A percentile compares a stretch with the other conserved stretches of the same genome.
phyloP scores from a whole-genome alignment of 2,888 invertebrate species.

The Pristionchus mayeri region DNA sequence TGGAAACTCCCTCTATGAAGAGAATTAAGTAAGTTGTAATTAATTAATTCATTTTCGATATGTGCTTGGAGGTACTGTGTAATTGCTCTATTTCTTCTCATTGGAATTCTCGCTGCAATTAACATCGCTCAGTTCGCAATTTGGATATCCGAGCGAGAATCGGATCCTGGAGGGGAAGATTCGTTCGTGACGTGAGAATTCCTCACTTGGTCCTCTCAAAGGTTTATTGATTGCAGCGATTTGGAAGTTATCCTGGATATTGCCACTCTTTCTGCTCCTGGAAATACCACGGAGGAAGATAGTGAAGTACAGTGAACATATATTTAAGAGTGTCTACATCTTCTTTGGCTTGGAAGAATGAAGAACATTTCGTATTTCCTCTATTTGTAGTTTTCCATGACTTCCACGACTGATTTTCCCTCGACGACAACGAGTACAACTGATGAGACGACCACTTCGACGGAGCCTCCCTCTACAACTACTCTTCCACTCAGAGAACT shows the following conservation, averaged over 20 bases:
- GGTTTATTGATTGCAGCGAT: not conserved
- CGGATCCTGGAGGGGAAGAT: not conserved
- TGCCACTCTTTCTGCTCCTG: not conserved
- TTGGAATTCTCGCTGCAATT: not conserved
- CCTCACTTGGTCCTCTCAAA: not conserved
- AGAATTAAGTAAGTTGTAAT: conserved; percentile 1
- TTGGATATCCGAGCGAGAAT: not conserved
- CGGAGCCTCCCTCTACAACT: not conserved
- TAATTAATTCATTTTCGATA: not conserved
- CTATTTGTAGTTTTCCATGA: not conserved
- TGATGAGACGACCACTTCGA: not conserved
- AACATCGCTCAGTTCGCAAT: not conserved
- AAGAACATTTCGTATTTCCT: not conserved
- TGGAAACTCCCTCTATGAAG: not conserved
- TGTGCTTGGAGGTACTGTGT: not conserved
- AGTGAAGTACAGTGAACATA: not conserved
- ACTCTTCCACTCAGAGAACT: not conserved
- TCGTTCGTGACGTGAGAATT: not conserved
- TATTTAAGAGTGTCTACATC: no score
- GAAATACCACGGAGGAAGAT: not conserved
- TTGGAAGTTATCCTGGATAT: not conserved
- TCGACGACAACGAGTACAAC: not conserved
- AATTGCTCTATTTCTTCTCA: not conserved
- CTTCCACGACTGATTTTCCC: not conserved
- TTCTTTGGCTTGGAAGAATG: no score